Base-by-base conservation (phyloP, 1,140 invertebrate genomes). In the Neodiprion lecontei region DNA sequence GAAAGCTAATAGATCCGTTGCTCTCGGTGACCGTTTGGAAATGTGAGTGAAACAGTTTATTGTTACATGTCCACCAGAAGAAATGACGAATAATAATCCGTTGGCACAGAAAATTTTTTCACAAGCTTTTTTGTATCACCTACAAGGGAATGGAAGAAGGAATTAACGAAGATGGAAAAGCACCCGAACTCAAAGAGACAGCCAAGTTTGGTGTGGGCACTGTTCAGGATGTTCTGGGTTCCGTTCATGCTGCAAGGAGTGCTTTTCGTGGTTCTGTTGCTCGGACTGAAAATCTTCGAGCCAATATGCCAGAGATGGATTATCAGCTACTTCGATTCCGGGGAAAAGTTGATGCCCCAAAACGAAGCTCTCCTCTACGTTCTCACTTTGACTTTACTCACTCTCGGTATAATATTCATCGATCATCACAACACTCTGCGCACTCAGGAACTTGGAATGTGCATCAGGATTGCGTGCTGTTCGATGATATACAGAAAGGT, bases 401-500 rank as follows among this genome's bases (percentile, higher is more conserved):
- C 84, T 69, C 0, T 85, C 0, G 74, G 78, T 0, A 80, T 80
- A 2, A 85, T 88, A 28, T 79, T 88, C 11, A 76, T 89, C 7
- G 40, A 75, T 14, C 90, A 91, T 70, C 90, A 93, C 50, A 84
- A 82, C 0, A 86, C 85, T 28, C 76, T 89, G 10, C 81, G 83
- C 14, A 79, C 86, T 28, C 85, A 89, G 48, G 85, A 88, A 69
- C 88, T 91, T 10, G 92, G 92, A 23, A 92, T 92, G 91, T 88
- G 89, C 77, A 77, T 92, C 2, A 84, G 91, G 72, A 79, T 92
- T 12, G 91, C 92, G 3, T 90, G 90, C 48, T 91, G 90, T 72
- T 89, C 91, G 0, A 80, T 93, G 0, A 86, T 93, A 79, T 93
- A 92, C 74, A 88, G 91, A 86, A 93, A 93, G 89, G 92, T 40